phyloP scores from a whole-genome alignment of 2,797 vertebrate species.

The Garrulus glandarius region DNA sequence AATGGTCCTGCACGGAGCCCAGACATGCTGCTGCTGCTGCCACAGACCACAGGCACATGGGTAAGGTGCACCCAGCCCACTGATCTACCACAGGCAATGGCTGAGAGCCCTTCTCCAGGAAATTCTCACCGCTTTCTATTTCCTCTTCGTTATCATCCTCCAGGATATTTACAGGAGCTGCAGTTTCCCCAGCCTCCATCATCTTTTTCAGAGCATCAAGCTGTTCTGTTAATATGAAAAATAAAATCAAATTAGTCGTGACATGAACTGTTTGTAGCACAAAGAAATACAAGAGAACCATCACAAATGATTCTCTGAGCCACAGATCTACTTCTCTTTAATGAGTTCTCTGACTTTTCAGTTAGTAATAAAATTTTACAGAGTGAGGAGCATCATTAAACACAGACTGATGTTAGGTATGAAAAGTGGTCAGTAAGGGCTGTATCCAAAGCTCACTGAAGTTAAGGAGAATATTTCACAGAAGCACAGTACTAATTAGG shows the following conservation, averaged over 20 bases:
- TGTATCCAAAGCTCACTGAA: neutral
- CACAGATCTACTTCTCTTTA: neutral
- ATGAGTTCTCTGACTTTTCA: neutral
- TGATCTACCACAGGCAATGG: neutral
- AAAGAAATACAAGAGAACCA: neutral
- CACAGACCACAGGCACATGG: neutral
- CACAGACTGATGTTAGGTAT: neutral
- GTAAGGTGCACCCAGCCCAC: neutral
- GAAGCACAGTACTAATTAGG: neutral
- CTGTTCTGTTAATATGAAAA: conserved; percentile 83
- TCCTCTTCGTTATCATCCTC: conserved; percentile 97
- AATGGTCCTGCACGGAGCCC: neutral
- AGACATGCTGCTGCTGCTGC: neutral
- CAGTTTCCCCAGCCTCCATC: conserved; percentile 95
- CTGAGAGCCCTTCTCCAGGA: neutral
- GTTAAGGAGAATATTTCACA: neutral
- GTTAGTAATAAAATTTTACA: neutral
- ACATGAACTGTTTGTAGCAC: neutral
- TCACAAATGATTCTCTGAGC: neutral
- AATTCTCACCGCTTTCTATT: conserved; percentile 85
- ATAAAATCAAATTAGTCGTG: neutral
- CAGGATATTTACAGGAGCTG: conserved; percentile 89
- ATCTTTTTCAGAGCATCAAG: conserved; percentile 95
- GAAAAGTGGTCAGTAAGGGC: neutral
- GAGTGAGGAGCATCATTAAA: neutral